Percentiles rank a stretch among this genome's conserved stretches.
phyloP scores from a whole-genome alignment of 2,113 vertebrate species.

The Gavialis gangeticus region DNA sequence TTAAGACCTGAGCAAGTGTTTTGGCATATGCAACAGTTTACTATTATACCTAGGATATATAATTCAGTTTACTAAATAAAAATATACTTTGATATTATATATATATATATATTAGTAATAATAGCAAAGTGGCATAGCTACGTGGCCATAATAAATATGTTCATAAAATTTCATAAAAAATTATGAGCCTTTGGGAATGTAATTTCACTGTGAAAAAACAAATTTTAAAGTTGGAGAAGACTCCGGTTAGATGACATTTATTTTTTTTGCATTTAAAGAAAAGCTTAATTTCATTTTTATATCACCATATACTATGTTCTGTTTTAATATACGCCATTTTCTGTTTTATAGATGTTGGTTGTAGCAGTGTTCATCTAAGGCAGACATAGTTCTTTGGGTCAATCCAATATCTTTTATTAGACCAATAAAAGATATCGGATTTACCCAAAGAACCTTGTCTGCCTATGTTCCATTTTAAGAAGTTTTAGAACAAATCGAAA shows the following conservation, averaged over 20 bases:
- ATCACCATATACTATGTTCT: background rate
- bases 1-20: background rate
- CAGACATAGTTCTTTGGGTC: no score
- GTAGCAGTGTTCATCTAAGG: no score
- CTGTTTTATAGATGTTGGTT: background rate
- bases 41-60: fast-evolving
- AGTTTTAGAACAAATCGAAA: no score
- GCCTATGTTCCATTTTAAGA: no score
- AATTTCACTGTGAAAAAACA: background rate
- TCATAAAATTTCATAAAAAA: background rate
- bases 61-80: background rate
- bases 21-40: background rate
- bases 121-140: background rate
- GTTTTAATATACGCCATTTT: no score
- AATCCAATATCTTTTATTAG: no score
- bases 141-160: background rate
- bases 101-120: background rate
- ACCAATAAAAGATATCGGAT: no score
- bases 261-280: background rate
- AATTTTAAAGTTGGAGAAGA: background rate
- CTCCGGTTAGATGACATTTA: background rate
- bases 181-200: background rate
- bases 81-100: background rate
- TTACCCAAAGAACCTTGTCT: no score
- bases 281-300: fast-evolving